Conservation (phyloP, 2,888 invertebrate genomes). For the Dryomyza anilis region DNA sequence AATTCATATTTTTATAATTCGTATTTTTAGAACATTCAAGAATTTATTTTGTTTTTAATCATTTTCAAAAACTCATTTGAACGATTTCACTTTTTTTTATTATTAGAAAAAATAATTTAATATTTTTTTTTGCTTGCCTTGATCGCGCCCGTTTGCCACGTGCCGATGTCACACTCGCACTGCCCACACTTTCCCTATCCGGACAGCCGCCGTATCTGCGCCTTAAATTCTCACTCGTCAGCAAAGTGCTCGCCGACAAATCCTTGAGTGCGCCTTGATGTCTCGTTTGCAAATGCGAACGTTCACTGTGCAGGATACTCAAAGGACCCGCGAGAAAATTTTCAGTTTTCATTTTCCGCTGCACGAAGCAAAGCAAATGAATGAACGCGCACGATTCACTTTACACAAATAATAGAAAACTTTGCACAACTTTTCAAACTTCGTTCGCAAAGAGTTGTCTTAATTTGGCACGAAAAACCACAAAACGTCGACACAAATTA, state of each 20-base stretch:
- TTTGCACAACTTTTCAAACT: background rate
- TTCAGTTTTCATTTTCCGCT: constrained; percentile 59
- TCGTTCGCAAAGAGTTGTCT: background rate
- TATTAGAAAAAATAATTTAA: too few species aligned
- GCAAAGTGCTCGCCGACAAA: constrained; percentile 30
- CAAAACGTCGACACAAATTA: too few species aligned
- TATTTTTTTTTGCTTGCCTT: constrained; percentile 51
- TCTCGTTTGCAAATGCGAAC: constrained; percentile 46
- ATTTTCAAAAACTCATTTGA: too few species aligned
- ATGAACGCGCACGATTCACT: constrained; percentile 12
- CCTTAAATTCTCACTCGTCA: constrained; percentile 45
- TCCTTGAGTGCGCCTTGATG: constrained; percentile 34
- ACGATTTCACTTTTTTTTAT: too few species aligned
- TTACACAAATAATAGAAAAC: background rate
- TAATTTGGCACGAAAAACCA: background rate
- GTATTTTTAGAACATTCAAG: too few species aligned
- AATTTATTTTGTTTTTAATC: too few species aligned
- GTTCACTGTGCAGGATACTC: constrained; percentile 51
- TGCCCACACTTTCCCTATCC: constrained; percentile 55
- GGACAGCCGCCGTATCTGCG: constrained; percentile 40
- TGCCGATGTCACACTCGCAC: constrained; percentile 43
- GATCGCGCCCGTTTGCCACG: constrained; percentile 48
- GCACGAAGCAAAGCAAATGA: constrained; percentile 8
- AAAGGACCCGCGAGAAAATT: constrained; percentile 49
- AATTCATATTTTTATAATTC: too few species aligned